phyloP scores from a whole-genome alignment of 2,113 vertebrate genomes.

The Gulo gulo region DNA sequence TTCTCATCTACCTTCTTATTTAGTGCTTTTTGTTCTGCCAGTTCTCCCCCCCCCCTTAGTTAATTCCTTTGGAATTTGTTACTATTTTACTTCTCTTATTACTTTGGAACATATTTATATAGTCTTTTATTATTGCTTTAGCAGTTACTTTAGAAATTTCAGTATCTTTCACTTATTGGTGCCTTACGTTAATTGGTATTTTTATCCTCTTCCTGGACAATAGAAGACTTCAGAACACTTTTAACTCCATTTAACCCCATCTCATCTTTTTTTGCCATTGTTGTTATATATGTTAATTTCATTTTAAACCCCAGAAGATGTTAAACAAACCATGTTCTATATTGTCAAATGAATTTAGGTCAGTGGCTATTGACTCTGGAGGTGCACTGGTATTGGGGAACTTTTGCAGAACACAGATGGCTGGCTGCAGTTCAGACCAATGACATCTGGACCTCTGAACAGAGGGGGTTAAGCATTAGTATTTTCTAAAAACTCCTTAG shows the following conservation, averaged over 20 bases:
- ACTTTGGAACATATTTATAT: neutral
- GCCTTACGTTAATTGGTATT: neutral
- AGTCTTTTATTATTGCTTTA: neutral
- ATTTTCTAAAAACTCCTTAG: neutral
- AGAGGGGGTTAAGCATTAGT: neutral
- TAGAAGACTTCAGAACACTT: neutral
- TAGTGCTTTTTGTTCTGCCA: neutral
- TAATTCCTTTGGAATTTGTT: neutral
- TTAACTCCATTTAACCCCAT: neutral
- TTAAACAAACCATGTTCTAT: neutral
- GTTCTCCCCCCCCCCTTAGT: neutral
- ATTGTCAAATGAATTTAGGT: neutral
- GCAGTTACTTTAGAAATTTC: neutral
- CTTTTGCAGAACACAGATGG: neutral
- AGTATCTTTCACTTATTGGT: neutral
- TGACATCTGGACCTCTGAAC: neutral
- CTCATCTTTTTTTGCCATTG: neutral
- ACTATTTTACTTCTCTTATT: neutral
- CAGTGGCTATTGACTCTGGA: neutral
- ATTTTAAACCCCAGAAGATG: neutral
- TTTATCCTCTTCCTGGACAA: neutral
- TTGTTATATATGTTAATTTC: neutral
- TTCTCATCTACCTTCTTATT: neutral
- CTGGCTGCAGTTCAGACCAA: neutral
- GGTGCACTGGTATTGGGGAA: neutral